phyloP scores from a whole-genome alignment of 1,140 invertebrate genomes.

The Hypothenemus hampei region DNA sequence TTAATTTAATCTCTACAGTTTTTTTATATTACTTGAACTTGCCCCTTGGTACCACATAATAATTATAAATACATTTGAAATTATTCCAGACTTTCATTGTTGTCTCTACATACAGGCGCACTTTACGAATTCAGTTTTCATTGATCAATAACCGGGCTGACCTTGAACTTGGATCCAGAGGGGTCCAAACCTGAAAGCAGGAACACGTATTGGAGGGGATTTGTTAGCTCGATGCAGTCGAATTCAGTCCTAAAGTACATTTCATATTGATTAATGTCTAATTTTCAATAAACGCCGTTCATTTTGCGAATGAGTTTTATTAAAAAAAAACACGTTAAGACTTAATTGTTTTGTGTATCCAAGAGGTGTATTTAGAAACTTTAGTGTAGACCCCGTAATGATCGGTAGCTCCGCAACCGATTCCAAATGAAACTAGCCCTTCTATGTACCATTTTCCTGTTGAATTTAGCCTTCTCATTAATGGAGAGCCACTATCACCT shows the following conservation, averaged over 20 bases:
- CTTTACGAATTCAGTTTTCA: not conserved
- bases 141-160: slow-evolving; percentile 14
- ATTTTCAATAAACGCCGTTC: too few relatives aligned
- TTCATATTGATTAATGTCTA: too few relatives aligned
- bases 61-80: too few relatives aligned
- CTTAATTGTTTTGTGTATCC: slow-evolving; percentile 50
- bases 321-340: too few relatives aligned
- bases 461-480: slow-evolving; percentile 41
- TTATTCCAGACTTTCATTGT: too few relatives aligned
- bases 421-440: slow-evolving; percentile 58
- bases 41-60: too few relatives aligned
- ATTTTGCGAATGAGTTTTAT: too few relatives aligned
- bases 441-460: slow-evolving; percentile 46
- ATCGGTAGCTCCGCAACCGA: slow-evolving; percentile 51
- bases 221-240: not conserved
- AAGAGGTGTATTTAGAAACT: slow-evolving; percentile 50
- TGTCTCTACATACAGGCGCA: too few relatives aligned
- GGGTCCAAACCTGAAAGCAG: not conserved
- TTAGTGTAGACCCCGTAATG: slow-evolving; percentile 57
- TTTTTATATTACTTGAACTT: too few relatives aligned
- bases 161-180: slow-evolving; percentile 14
- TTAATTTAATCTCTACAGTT: too few relatives aligned
- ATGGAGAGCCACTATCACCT: slow-evolving; percentile 56
- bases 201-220: too few relatives aligned
- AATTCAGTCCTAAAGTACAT: not conserved